A percentile compares a stretch with the other conserved stretches of the same genome.
Evolutionary conservation across 92 coral and sea anemone species (phyloP).

Genomic region (Porites rus): DNA sequence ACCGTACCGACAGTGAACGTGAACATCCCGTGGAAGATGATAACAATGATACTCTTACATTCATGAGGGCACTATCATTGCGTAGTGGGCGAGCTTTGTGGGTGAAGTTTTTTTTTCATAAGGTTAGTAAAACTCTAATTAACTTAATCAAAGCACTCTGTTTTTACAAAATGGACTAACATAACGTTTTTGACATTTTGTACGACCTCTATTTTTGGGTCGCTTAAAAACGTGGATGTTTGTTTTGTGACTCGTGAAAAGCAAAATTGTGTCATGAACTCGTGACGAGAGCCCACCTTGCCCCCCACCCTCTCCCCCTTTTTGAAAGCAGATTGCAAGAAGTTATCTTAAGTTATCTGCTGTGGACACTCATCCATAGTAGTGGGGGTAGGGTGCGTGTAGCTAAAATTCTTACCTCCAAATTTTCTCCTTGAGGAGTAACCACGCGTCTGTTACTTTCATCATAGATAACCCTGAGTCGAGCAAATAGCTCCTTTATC

Average conservation of each 20-base stretch:
- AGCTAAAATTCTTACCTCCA: conserved; percentile 48
- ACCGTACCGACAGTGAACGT: conserved; percentile 20
- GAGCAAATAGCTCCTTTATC: conserved; percentile 56
- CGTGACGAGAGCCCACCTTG: too few species aligned
- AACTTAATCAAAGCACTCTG: too few species aligned
- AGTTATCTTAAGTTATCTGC: too few species aligned
- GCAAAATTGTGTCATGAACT: too few species aligned
- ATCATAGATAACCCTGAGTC: conserved; percentile 56
- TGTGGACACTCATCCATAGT: too few species aligned
- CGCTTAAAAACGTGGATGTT: neutral
- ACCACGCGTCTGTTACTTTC: conserved; percentile 59
- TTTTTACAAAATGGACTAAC: too few species aligned
- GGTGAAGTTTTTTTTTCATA: neutral
- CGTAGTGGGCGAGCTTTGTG: conserved; percentile 13
- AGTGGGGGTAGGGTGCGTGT: too few species aligned
- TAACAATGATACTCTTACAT: conserved; percentile 5
- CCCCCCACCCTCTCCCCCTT: too few species aligned
- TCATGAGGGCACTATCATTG: neutral
- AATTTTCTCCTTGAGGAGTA: conserved; percentile 54
- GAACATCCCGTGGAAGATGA: conserved; percentile 18
- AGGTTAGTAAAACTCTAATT: neutral
- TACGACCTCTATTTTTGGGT: too few species aligned
- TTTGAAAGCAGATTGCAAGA: too few species aligned
- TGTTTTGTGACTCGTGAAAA: too few species aligned
- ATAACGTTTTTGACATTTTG: too few species aligned